Conservation (phyloP, 1,140 invertebrate genomes). For the Drosophila tani region DNA sequence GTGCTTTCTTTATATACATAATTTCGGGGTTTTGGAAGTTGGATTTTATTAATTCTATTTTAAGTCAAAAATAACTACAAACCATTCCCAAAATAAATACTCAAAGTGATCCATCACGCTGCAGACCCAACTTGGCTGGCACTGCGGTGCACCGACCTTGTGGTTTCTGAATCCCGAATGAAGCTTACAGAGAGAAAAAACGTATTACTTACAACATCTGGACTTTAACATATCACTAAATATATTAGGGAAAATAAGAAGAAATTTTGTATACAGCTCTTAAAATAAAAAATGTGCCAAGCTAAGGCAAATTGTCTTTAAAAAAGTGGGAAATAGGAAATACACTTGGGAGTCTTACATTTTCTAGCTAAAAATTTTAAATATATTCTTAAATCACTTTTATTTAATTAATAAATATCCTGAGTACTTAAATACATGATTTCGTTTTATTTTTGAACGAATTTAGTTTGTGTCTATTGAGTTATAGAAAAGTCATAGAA, state of each 20-base stretch:
- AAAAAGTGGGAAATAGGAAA: no score
- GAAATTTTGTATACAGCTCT: no score
- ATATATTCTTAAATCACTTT: no score
- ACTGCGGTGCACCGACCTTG: not conserved
- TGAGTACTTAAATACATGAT: no score
- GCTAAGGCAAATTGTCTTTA: no score
- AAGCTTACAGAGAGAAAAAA: not conserved
- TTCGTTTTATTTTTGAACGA: no score
- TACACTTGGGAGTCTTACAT: no score
- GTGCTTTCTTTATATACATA: not conserved
- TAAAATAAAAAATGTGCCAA: no score
- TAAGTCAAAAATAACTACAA: not conserved
- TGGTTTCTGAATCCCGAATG: conserved; percentile 7
- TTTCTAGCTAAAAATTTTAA: no score
- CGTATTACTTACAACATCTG: not conserved
- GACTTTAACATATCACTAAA: not conserved
- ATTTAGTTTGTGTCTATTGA: no score
- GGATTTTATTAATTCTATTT: not conserved
- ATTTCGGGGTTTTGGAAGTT: not conserved
- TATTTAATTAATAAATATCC: no score
- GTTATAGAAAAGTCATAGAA: no score
- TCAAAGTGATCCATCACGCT: conserved; percentile 28
- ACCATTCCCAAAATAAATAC: conserved; percentile 15
- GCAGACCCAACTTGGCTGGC: not conserved
- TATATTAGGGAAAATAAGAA: not conserved